phyloP scores from a whole-genome alignment of 2,797 vertebrate species.

The Macroramphosus scolopax region DNA sequence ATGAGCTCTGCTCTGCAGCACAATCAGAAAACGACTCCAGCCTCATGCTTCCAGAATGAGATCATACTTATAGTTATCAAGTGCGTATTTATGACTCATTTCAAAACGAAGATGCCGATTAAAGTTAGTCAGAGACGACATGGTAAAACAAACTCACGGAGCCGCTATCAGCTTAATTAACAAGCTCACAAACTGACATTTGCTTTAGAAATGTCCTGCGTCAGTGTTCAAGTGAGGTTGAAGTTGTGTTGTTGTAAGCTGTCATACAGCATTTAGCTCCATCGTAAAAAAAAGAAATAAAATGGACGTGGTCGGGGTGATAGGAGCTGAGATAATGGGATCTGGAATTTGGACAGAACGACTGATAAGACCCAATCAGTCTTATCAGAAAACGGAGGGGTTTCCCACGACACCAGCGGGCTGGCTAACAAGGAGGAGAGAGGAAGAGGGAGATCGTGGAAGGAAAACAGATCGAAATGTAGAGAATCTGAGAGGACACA shows the following conservation, averaged over 20 bases:
- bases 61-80: too few species aligned
- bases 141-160: too few species aligned
- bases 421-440: conserved; percentile 25
- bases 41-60: too few species aligned
- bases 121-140: too few species aligned
- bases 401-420: conserved; percentile 63
- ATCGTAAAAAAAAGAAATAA: conserved; percentile 4
- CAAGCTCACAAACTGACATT: too few species aligned
- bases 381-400: conserved; percentile 58
- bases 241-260: conserved; percentile 31
- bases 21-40: too few species aligned
- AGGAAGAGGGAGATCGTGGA: conserved; percentile 20
- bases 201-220: background rate
- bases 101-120: too few species aligned
- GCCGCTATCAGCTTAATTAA: too few species aligned
- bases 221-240: conserved; percentile 22
- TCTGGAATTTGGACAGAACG: conserved; percentile 35
- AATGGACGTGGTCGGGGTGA: conserved; percentile 22
- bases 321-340: conserved; percentile 33
- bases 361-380: conserved; percentile 52
- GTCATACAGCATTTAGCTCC: conserved; percentile 37
- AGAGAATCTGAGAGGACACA: conserved; percentile 22
- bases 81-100: too few species aligned
- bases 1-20: too few species aligned
- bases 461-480: conserved; percentile 36